Conservation (phyloP, 2,888 invertebrate species). For the Antheraea assamensis region DNA sequence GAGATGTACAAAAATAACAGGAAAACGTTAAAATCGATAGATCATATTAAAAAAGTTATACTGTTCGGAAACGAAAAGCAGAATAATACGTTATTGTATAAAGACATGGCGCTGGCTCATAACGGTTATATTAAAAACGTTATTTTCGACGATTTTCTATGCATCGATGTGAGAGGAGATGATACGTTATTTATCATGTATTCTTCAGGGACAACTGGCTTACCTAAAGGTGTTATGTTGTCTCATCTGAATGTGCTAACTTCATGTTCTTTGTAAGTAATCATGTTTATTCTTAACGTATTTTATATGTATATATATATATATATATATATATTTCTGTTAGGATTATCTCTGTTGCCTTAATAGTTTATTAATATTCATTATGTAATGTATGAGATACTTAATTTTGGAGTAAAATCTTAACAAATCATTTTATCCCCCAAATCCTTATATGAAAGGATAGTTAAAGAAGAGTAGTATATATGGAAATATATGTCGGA, state of each 20-base stretch:
- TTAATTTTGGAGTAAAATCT: too few relatives aligned
- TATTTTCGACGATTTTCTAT: constrained; percentile 48
- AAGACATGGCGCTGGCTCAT: constrained; percentile 44
- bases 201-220: constrained; percentile 70
- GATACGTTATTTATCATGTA: constrained; percentile 60
- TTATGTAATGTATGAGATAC: too few relatives aligned
- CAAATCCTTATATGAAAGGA: too few relatives aligned
- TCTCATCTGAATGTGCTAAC: constrained; percentile 57
- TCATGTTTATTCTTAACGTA: not conserved
- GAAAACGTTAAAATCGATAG: constrained; percentile 40
- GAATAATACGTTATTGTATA: constrained; percentile 42
- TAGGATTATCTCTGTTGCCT: too few relatives aligned
- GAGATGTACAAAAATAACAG: constrained; percentile 46
- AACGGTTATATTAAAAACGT: constrained; percentile 42
- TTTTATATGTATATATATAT: too few relatives aligned
- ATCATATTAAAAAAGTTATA: constrained; percentile 49
- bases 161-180: constrained; percentile 52
- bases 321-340: too few relatives aligned
- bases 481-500: too few relatives aligned
- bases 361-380: too few relatives aligned
- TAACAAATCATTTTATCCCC: too few relatives aligned
- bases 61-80: constrained; percentile 49
- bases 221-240: constrained; percentile 68
- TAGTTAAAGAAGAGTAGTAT: too few relatives aligned
- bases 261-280: constrained; percentile 50